Percentiles rank a stretch among this genome's conserved stretches.
Evolutionary conservation across 35 echinoderm and acorn worm species (phyloP).

Genomic region (Acanthaster planci): DNA sequence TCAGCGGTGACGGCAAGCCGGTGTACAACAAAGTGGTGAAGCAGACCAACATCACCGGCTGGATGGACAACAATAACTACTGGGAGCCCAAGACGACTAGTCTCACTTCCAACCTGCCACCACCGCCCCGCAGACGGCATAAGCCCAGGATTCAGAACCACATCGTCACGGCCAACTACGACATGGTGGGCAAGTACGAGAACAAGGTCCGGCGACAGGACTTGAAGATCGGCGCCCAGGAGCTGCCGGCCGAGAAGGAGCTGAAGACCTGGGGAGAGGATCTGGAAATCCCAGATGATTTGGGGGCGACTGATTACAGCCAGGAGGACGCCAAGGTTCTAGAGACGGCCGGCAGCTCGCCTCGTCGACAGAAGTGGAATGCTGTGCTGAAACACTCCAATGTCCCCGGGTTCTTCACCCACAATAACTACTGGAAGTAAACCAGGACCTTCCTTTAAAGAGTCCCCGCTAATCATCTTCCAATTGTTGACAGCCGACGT

Average conservation of each 20-base stretch:
- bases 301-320: slow-evolving; percentile 49
- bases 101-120: neutral
- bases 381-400: slow-evolving; percentile 71
- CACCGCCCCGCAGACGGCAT: slow-evolving; percentile 4
- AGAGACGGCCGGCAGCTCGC: neutral
- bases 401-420: slow-evolving; percentile 77
- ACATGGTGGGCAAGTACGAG: slow-evolving; percentile 77
- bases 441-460: neutral
- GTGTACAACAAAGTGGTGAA: slow-evolving; percentile 84
- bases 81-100: slow-evolving; percentile 48
- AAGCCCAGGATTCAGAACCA: slow-evolving; percentile 37
- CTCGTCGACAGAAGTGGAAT: slow-evolving; percentile 73
- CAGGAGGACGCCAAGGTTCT: neutral
- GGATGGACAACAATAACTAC: slow-evolving; percentile 84
- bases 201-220: slow-evolving; percentile 59
- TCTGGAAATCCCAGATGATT: slow-evolving; percentile 74
- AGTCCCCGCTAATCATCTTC: neutral
- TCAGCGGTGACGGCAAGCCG: slow-evolving; percentile 57
- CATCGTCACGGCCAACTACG: slow-evolving; percentile 74
- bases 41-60: slow-evolving; percentile 69
- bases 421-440: slow-evolving; percentile 83
- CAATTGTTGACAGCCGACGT: too few relatives aligned
- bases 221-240: slow-evolving; percentile 64
- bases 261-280: slow-evolving; percentile 84
- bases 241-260: slow-evolving; percentile 65